phyloP scores from a whole-genome alignment of 35 echinoderm and acorn worm genomes.

The Heliocidaris erythrogramma region DNA sequence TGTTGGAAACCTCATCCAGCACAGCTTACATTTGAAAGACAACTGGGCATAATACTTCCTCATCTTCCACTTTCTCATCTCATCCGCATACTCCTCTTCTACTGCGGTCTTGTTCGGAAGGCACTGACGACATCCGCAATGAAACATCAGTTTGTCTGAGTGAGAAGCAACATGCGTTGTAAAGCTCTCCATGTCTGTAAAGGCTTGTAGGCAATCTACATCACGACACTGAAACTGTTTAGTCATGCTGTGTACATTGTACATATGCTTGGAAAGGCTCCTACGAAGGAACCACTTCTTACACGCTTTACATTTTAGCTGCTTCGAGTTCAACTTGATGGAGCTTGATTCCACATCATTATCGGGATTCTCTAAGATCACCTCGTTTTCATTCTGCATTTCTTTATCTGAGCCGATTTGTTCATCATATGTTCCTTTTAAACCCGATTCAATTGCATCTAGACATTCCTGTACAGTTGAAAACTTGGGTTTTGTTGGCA shows the following conservation, averaged over 20 bases:
- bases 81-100: conserved; percentile 64
- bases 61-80: conserved; percentile 74
- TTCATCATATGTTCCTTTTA: background rate
- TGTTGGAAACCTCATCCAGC: conserved; percentile 86
- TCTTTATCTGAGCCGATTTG: conserved; percentile 28
- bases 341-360: conserved; percentile 9
- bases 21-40: conserved; percentile 77
- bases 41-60: conserved; percentile 80
- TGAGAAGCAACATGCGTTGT: conserved; percentile 62
- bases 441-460: background rate
- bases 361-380: background rate
- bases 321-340: conserved; percentile 34
- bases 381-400: conserved; percentile 3
- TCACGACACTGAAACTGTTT: conserved; percentile 87
- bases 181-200: conserved; percentile 61
- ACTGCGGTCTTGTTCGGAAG: conserved; percentile 53
- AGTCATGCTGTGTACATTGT: conserved; percentile 68
- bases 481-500: conserved; percentile 51
- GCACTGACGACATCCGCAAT: conserved; percentile 84
- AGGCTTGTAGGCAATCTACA: conserved; percentile 53
- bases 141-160: conserved; percentile 57
- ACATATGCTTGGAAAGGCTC: conserved; percentile 77
- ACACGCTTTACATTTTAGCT: conserved; percentile 85
- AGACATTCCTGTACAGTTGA: background rate
- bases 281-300: conserved; percentile 66